Percentiles rank a stretch among this genome's conserved stretches.
phyloP scores from a whole-genome alignment of 2,113 vertebrate species.

The Capra hircus region DNA sequence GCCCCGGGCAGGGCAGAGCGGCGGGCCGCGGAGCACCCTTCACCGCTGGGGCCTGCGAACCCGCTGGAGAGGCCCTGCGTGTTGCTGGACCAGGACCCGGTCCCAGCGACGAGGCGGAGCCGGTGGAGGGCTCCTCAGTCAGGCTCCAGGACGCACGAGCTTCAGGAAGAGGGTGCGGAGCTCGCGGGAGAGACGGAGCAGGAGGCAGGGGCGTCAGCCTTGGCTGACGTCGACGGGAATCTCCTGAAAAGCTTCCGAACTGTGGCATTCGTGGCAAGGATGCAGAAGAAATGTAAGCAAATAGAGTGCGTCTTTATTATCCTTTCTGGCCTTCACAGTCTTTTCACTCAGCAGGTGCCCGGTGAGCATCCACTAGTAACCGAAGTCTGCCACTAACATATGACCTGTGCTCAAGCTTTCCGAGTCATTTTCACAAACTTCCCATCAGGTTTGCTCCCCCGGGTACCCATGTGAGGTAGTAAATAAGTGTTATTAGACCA shows the following conservation, averaged over 20 bases:
- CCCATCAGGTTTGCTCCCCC: neutral
- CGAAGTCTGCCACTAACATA: neutral
- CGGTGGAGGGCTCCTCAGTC: neutral
- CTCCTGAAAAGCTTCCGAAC: neutral
- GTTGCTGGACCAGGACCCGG: neutral
- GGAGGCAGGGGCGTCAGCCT: neutral
- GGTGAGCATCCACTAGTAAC: neutral
- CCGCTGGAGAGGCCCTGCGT: too few species aligned
- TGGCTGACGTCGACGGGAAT: rapidly evolving
- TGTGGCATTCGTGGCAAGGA: neutral
- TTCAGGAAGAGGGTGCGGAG: neutral
- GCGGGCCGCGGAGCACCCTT: too few species aligned
- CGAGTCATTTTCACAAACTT: neutral
- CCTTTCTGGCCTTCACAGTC: neutral
- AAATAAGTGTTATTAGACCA: neutral
- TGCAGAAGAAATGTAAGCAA: neutral
- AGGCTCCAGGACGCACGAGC: neutral
- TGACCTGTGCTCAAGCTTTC: neutral
- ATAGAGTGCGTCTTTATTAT: neutral
- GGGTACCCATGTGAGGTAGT: neutral
- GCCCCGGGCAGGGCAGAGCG: neutral
- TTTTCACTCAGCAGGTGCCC: neutral
- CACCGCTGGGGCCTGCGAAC: neutral
- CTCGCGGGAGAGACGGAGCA: neutral
- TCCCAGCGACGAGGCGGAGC: neutral